These are phyloP conservation scores for Cataglyphis hispanica DNA, from an alignment of 1,140 invertebrate genomes.

Conservation along the genomic window DNA sequence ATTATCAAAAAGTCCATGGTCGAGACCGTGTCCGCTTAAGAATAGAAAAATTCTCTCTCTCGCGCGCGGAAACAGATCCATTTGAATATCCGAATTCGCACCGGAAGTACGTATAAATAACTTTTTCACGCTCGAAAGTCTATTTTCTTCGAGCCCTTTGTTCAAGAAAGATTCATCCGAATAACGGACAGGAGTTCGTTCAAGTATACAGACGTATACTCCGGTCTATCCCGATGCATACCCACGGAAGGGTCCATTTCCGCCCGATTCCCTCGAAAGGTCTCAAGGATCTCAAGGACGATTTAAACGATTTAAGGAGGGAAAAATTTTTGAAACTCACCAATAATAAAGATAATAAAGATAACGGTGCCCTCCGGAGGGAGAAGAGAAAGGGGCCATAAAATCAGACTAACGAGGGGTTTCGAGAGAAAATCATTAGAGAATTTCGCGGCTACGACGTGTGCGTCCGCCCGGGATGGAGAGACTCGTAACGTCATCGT, in stretches of 20 bases:
- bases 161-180: neutral
- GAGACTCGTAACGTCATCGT: conserved; percentile 45
- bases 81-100: neutral
- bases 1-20: conserved; percentile 97
- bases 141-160: neutral
- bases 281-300: neutral
- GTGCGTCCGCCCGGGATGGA: conserved; percentile 79
- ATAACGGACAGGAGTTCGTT: neutral
- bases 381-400: conserved; percentile 21
- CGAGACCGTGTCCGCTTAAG: conserved; percentile 94
- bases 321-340: neutral
- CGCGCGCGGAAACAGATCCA: no score
- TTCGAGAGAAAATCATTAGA: conserved; percentile 65
- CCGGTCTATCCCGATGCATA: neutral
- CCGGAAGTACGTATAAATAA: neutral
- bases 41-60: conserved; percentile 40
- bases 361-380: conserved; percentile 48
- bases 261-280: neutral
- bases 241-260: neutral
- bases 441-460: conserved; percentile 63
- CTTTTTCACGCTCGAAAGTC: neutral
- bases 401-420: conserved; percentile 53
- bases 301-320: neutral
- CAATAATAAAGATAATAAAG: conserved; percentile 59
- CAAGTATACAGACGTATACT: neutral